A percentile compares a stretch with the other conserved stretches of the same genome.
Conservation (phyloP, 2,113 vertebrate species). For the Climacteris rufus region DNA sequence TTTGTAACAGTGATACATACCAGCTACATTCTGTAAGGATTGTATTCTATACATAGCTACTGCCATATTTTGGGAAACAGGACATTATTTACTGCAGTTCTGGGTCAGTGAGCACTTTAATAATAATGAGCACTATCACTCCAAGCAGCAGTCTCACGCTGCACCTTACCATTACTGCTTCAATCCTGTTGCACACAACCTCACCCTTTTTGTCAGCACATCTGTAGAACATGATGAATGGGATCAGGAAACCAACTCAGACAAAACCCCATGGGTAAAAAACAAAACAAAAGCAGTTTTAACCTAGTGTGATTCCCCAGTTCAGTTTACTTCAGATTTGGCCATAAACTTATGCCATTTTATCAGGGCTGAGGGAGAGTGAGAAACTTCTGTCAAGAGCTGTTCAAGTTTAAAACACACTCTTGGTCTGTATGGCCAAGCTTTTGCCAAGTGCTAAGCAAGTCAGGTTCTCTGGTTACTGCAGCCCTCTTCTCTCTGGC, state of each 20-base stretch:
- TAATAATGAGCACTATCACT: accelerated
- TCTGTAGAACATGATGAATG: not conserved
- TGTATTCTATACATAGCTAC: not conserved
- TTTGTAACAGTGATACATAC: not conserved
- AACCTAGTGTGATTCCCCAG: not conserved
- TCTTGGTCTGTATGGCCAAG: not conserved
- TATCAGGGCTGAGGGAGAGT: not conserved
- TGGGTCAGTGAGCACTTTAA: not conserved
- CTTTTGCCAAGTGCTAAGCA: not conserved
- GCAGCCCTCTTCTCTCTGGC: not conserved
- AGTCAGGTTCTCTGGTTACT: not conserved
- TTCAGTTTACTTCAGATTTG: not conserved
- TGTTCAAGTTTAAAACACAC: not conserved
- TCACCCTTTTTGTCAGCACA: not conserved
- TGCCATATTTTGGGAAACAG: not conserved
- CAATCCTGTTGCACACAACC: not conserved
- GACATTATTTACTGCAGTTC: not conserved
- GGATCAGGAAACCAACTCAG: not conserved
- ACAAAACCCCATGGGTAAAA: accelerated
- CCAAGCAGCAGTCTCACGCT: not conserved
- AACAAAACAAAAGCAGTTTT: not conserved
- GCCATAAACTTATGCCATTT: not conserved
- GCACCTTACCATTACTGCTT: not conserved
- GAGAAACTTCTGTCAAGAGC: not conserved
- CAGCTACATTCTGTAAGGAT: not conserved